Evolutionary conservation across 2,888 invertebrate genomes (phyloP).

Genomic region (Polyommatus icarus): DNA sequence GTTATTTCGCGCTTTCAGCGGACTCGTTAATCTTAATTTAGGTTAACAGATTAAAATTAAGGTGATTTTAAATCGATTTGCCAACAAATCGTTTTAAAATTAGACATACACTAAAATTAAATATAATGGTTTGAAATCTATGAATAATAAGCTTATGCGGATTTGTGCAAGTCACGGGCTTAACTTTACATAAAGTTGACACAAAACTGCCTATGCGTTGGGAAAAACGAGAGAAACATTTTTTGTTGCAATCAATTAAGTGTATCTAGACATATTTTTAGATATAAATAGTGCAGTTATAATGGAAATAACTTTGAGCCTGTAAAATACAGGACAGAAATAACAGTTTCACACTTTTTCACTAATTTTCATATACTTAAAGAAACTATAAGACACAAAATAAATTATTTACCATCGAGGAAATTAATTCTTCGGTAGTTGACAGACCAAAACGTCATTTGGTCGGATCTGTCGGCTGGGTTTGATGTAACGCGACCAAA

Average conservation of each 20-base stretch:
- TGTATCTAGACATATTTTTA: background rate
- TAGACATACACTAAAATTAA: background rate
- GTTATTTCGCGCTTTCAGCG: slow-evolving; percentile 29
- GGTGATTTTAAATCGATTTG: slow-evolving; percentile 34
- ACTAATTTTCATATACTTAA: no score
- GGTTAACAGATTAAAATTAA: slow-evolving; percentile 29
- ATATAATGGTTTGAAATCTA: background rate
- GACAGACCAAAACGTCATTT: no score
- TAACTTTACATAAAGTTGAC: background rate
- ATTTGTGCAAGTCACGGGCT: background rate
- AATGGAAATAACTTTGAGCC: no score
- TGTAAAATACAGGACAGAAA: no score
- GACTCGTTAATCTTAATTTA: slow-evolving; percentile 37
- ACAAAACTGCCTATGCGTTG: background rate
- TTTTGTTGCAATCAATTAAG: background rate
- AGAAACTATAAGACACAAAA: no score
- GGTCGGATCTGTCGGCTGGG: no score
- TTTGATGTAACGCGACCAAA: no score
- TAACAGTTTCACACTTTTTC: no score
- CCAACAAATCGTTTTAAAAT: slow-evolving; percentile 21
- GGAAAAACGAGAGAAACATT: background rate
- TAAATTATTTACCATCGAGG: no score
- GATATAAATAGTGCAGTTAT: no score
- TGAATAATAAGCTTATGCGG: background rate
- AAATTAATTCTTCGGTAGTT: no score